Evolutionary conservation across 2,797 vertebrate species (phyloP).

Genomic region (Lepus oiostolus): DNA sequence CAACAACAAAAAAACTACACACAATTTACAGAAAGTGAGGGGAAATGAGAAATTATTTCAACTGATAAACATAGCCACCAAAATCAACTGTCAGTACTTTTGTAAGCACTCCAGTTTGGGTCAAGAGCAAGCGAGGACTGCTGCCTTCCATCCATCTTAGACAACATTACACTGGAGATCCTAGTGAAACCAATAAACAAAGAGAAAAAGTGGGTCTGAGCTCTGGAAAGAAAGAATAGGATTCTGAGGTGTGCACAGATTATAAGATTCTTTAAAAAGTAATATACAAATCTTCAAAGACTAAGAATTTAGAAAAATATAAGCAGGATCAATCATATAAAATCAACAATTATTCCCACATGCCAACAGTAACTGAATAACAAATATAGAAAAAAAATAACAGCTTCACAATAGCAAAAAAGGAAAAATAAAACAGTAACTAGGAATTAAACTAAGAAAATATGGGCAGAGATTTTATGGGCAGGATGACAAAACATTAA

Average conservation of each 20-base stretch:
- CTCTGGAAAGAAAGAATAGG: neutral
- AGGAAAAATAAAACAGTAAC: neutral
- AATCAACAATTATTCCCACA: neutral
- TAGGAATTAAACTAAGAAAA: constrained; percentile 14
- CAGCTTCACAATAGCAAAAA: neutral
- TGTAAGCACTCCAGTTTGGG: neutral
- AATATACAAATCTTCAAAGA: neutral
- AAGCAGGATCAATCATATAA: neutral
- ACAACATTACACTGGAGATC: neutral
- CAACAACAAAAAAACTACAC: neutral
- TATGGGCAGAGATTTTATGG: neutral
- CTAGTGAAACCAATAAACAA: neutral
- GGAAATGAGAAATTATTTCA: neutral
- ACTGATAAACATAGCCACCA: neutral
- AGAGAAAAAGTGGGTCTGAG: neutral
- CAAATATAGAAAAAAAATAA: neutral
- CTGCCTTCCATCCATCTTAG: neutral
- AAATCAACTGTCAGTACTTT: neutral
- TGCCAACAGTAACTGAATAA: neutral
- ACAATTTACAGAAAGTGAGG: neutral
- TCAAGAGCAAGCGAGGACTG: neutral
- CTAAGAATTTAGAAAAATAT: constrained; percentile 19
- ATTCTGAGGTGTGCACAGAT: neutral
- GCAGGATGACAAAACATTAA: neutral
- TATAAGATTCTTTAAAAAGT: neutral